phyloP scores from a whole-genome alignment of 2,888 invertebrate species.

The Allophyes oxyacanthae region DNA sequence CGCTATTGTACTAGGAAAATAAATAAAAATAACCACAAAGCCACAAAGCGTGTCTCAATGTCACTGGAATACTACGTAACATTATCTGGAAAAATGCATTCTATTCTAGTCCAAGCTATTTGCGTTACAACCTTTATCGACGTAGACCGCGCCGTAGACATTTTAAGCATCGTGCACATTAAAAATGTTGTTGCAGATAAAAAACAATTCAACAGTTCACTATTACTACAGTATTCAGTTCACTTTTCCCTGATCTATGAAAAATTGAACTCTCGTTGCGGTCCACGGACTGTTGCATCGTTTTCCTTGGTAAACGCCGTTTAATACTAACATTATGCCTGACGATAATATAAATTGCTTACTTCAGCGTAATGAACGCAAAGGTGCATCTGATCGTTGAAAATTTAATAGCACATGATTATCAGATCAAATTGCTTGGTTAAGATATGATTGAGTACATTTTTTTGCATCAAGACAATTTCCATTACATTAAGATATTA shows the following conservation, averaged over 20 bases:
- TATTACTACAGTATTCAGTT: constrained; percentile 40
- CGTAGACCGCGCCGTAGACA: constrained; percentile 43
- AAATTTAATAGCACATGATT: constrained; percentile 44
- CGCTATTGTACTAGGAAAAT: neutral
- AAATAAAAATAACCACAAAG: constrained; percentile 4
- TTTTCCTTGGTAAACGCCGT: constrained; percentile 53
- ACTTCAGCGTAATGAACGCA: constrained; percentile 25
- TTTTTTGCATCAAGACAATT: constrained; percentile 13
- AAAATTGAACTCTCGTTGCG: constrained; percentile 61
- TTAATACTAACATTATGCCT: constrained; percentile 29
- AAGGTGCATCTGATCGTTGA: constrained; percentile 41
- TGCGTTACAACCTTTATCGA: constrained; percentile 43
- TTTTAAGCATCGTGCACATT: constrained; percentile 30
- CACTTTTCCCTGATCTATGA: constrained; percentile 56
- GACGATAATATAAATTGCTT: constrained; percentile 28
- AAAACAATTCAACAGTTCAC: constrained; percentile 28
- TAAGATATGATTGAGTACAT: constrained; percentile 17
- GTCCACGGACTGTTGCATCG: constrained; percentile 59
- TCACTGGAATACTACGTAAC: constrained; percentile 29
- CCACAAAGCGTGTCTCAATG: constrained; percentile 18
- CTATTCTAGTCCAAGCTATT: constrained; percentile 48
- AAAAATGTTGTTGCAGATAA: constrained; percentile 27
- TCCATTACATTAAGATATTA: constrained; percentile 8
- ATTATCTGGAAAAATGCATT: constrained; percentile 41
- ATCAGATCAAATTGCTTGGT: constrained; percentile 22